Evolutionary conservation across 2,888 invertebrate species (phyloP).

Genomic region (Abrostola triplasia): DNA sequence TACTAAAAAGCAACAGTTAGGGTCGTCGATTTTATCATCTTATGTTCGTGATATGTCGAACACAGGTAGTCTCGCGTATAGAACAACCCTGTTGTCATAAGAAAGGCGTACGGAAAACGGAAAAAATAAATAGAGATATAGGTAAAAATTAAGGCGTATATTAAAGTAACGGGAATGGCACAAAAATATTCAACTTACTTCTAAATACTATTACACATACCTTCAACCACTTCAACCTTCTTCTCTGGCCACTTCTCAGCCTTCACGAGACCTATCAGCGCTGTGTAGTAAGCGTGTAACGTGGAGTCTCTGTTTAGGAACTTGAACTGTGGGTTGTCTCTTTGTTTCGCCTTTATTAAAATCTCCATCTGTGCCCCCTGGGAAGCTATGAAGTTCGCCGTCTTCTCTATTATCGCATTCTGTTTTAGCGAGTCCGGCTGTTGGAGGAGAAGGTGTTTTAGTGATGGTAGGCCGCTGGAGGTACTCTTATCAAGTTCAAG

Average conservation of each 20-base stretch:
- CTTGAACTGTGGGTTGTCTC: constrained; percentile 96
- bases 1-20: background rate
- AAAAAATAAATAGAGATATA: too few species aligned
- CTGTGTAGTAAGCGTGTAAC: constrained; percentile 96
- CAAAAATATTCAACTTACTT: too few species aligned
- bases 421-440: constrained; percentile 96
- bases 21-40: too few species aligned
- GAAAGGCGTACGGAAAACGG: too few species aligned
- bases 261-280: constrained; percentile 85
- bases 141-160: too few species aligned
- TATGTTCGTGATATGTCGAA: too few species aligned
- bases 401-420: constrained; percentile 98
- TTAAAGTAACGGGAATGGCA: too few species aligned
- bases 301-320: constrained; percentile 96
- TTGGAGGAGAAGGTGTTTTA: constrained; percentile 20
- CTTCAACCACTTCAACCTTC: constrained; percentile 72
- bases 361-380: constrained; percentile 99
- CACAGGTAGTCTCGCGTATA: too few species aligned
- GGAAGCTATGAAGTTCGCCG: constrained; percentile 94
- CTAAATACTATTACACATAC: constrained; percentile 51
- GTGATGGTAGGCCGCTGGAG: background rate
- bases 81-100: too few species aligned
- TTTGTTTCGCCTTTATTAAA: constrained; percentile 98
- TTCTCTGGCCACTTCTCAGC: constrained; percentile 81
- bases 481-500: too few species aligned